Conservation (phyloP, 2,888 invertebrate genomes). For the Eupithecia vulgata region DNA sequence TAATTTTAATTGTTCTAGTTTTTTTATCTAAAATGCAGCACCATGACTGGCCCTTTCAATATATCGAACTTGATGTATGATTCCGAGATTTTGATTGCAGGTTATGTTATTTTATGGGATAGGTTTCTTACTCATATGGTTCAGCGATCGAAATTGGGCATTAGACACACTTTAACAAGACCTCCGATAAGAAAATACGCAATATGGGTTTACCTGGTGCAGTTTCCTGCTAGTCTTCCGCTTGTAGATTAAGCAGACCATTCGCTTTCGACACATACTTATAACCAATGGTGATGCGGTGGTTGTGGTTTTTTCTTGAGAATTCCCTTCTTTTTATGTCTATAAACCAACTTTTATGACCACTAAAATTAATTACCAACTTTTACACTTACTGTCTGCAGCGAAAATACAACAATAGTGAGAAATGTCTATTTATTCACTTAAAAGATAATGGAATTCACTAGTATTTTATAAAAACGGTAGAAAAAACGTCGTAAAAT, state of each 20-base stretch:
- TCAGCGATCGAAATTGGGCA: not conserved
- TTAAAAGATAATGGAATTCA: not conserved
- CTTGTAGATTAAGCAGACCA: not conserved
- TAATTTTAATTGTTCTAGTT: no score
- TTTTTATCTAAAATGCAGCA: no score
- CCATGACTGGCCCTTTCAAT: no score
- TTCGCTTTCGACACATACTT: not conserved
- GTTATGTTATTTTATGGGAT: no score
- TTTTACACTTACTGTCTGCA: not conserved
- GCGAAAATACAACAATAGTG: constrained; percentile 34
- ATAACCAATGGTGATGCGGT: not conserved
- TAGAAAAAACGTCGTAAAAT: constrained; percentile 13
- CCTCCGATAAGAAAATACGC: not conserved
- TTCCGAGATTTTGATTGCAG: no score
- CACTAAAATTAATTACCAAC: not conserved
- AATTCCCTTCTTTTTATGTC: not conserved
- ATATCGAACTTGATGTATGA: no score
- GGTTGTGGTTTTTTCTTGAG: not conserved
- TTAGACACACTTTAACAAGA: not conserved
- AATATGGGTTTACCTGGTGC: not conserved
- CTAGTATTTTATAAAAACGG: not conserved
- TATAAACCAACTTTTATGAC: not conserved
- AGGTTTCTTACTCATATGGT: not conserved
- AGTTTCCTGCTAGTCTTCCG: not conserved
- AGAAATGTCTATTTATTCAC: constrained; percentile 12